These are phyloP conservation scores for Rana temporaria DNA, from an alignment of 2,113 vertebrate species.

Conservation along the genomic window DNA sequence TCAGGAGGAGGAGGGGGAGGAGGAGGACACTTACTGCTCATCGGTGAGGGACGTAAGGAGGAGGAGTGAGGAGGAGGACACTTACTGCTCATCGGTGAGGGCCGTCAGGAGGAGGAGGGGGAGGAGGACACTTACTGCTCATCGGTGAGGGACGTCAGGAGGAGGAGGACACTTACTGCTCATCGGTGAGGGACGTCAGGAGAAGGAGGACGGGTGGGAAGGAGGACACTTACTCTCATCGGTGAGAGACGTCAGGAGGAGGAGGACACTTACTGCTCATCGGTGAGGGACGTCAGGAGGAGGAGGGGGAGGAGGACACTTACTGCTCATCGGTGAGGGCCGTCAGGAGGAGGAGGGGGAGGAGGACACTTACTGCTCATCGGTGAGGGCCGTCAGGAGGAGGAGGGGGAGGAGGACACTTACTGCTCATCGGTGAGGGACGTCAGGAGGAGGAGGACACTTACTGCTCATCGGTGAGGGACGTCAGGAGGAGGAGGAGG, in stretches of 20 bases:
- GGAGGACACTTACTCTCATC: slow-evolving; percentile 82
- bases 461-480: slow-evolving; percentile 88
- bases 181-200: slow-evolving; percentile 84
- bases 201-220: too few relatives aligned
- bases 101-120: too few relatives aligned
- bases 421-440: slow-evolving; percentile 89
- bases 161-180: slow-evolving; percentile 83
- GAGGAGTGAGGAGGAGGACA: too few relatives aligned
- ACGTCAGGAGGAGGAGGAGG: slow-evolving; percentile 74
- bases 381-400: slow-evolving; percentile 84
- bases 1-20: too few relatives aligned
- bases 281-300: slow-evolving; percentile 84
- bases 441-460: slow-evolving; percentile 76
- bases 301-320: slow-evolving; percentile 67
- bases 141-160: slow-evolving; percentile 85
- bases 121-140: slow-evolving; percentile 82
- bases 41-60: slow-evolving; percentile 86
- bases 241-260: slow-evolving; percentile 83
- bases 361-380: slow-evolving; percentile 84
- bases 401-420: slow-evolving; percentile 67
- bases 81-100: slow-evolving; percentile 88
- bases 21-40: slow-evolving; percentile 81
- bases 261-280: slow-evolving; percentile 84
- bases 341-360: too few relatives aligned
- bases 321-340: slow-evolving; percentile 89